Evolutionary conservation across 2,888 invertebrate species (phyloP).

Genomic region (Lepetodrilus schrolli): DNA sequence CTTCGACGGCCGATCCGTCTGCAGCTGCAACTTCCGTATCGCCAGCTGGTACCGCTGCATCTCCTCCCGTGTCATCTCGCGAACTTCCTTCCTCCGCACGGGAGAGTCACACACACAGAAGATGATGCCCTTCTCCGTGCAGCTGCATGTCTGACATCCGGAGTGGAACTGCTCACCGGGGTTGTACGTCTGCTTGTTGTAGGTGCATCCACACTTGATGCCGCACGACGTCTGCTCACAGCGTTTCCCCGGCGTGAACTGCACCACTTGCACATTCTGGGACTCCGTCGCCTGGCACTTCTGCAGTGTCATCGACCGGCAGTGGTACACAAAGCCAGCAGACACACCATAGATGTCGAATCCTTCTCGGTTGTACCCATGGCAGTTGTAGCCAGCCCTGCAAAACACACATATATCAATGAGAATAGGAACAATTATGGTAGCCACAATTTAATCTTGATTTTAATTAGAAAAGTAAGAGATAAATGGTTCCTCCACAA

Average conservation of each 20-base stretch:
- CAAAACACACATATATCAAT: too few species aligned
- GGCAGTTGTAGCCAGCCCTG: constrained; percentile 70
- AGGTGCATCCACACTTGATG: constrained; percentile 67
- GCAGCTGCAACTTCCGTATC: constrained; percentile 53
- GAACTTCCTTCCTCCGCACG: constrained; percentile 65
- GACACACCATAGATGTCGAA: constrained; percentile 62
- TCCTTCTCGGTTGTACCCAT: constrained; percentile 65
- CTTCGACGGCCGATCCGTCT: constrained; percentile 57
- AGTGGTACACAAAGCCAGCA: constrained; percentile 64
- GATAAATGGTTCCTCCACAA: too few species aligned
- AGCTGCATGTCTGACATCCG: constrained; percentile 65
- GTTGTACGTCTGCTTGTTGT: constrained; percentile 58
- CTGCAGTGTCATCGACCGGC: constrained; percentile 57
- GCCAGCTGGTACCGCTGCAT: constrained; percentile 64
- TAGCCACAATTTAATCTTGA: too few species aligned
- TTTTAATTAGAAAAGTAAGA: too few species aligned
- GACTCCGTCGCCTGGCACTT: constrained; percentile 64
- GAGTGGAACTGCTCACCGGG: constrained; percentile 55
- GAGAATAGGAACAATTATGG: too few species aligned
- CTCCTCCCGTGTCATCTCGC: constrained; percentile 67
- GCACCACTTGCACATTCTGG: constrained; percentile 55
- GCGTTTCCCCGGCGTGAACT: constrained; percentile 63
- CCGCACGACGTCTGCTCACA: constrained; percentile 66
- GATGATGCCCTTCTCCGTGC: constrained; percentile 56
- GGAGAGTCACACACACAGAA: constrained; percentile 55